Percentiles rank a stretch among this genome's conserved stretches.
Evolutionary conservation across 1,140 invertebrate species (phyloP).

Genomic region (Brachionus asplanchnoidis): DNA sequence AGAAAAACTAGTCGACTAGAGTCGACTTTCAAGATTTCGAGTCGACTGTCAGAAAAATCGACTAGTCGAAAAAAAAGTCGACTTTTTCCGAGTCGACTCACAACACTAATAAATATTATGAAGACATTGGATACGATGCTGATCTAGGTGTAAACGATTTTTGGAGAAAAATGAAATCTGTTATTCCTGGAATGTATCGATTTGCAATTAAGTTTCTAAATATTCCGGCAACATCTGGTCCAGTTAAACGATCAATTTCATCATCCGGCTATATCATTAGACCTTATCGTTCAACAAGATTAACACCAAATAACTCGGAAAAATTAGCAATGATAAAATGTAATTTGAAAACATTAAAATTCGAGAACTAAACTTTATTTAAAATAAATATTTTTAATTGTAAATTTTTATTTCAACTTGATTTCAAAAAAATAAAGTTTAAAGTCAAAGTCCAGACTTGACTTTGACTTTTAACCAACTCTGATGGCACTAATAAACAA

Average conservation of each 20-base stretch:
- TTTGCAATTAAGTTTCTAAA: neutral
- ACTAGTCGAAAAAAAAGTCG: too few relatives aligned
- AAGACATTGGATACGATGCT: neutral
- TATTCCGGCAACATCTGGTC: neutral
- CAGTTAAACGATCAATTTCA: neutral
- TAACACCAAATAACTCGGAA: neutral
- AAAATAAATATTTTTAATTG: too few relatives aligned
- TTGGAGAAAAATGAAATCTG: neutral
- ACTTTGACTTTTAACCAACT: too few relatives aligned
- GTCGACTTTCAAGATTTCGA: too few relatives aligned
- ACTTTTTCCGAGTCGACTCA: too few relatives aligned
- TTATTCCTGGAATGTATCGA: neutral
- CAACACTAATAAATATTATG: too few relatives aligned
- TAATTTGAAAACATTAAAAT: neutral
- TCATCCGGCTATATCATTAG: neutral
- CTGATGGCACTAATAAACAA: too few relatives aligned
- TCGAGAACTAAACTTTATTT: neutral
- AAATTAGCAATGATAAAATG: neutral
- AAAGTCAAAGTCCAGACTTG: too few relatives aligned
- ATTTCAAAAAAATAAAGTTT: too few relatives aligned
- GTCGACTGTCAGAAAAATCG: too few relatives aligned
- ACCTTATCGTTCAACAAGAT: neutral
- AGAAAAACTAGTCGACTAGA: too few relatives aligned
- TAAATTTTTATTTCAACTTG: too few relatives aligned
- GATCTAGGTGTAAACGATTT: neutral